These are phyloP conservation scores for Otolemur garnettii DNA, from an alignment of 2,113 vertebrate genomes.

Conservation along the genomic window DNA sequence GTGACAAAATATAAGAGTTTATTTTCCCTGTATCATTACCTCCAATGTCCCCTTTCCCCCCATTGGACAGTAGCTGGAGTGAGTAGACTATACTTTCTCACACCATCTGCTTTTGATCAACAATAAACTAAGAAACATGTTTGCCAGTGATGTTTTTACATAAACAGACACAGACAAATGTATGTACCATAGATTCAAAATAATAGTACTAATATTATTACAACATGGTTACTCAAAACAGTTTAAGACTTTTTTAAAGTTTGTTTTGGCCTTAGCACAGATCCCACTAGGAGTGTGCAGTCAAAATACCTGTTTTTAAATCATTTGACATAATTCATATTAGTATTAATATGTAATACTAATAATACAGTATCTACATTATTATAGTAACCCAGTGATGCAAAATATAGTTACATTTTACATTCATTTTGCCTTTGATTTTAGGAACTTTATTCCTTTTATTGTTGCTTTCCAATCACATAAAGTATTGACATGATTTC, in stretches of 20 bases:
- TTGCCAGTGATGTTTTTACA: not conserved
- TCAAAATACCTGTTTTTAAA: conserved; percentile 16
- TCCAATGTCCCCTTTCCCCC: not conserved
- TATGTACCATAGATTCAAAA: not conserved
- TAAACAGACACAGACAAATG: not conserved
- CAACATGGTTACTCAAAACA: not conserved
- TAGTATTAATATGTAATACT: not conserved
- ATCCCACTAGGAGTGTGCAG: not conserved
- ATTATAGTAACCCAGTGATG: not conserved
- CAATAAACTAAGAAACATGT: not conserved
- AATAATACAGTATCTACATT: too few species aligned
- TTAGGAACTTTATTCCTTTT: not conserved
- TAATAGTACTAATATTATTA: not conserved
- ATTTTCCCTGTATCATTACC: not conserved
- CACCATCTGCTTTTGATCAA: not conserved
- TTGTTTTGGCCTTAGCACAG: not conserved
- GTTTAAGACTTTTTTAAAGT: not conserved
- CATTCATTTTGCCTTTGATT: not conserved
- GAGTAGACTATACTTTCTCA: not conserved
- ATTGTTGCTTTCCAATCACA: not conserved
- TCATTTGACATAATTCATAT: not conserved
- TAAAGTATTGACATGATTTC: not conserved
- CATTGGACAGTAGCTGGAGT: not conserved
- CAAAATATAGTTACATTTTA: not conserved
- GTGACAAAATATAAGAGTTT: not conserved